phyloP scores from a whole-genome alignment of 1,140 invertebrate species.

The Hyphantria cunea region DNA sequence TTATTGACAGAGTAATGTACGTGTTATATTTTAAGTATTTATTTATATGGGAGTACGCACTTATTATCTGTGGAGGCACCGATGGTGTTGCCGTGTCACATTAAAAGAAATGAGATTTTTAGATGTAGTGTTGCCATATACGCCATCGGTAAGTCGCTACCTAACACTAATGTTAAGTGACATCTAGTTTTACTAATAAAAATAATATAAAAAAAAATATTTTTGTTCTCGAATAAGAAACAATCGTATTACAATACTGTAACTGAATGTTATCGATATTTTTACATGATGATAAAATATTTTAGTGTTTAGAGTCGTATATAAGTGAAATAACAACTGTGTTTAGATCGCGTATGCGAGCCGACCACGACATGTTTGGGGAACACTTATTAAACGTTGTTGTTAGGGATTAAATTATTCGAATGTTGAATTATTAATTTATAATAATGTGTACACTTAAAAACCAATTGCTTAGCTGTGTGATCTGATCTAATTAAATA shows the following conservation, averaged over 20 bases:
- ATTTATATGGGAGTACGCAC: constrained; percentile 62
- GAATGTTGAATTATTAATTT: constrained; percentile 76
- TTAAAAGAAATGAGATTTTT: constrained; percentile 39
- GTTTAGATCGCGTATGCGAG: constrained; percentile 48
- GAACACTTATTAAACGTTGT: constrained; percentile 75
- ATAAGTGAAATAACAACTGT: constrained; percentile 64
- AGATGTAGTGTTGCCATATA: constrained; percentile 57
- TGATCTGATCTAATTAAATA: constrained; percentile 79
- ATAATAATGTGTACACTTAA: constrained; percentile 71
- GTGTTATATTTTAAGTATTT: constrained; percentile 74
- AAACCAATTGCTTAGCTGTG: constrained; percentile 71
- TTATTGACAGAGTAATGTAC: constrained; percentile 67
- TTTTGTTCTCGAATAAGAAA: constrained; percentile 72
- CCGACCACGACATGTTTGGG: constrained; percentile 61
- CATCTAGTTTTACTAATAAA: constrained; percentile 76
- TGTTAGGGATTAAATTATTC: constrained; percentile 78
- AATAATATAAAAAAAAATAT: constrained; percentile 64
- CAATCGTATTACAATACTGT: constrained; percentile 67
- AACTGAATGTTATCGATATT: constrained; percentile 77
- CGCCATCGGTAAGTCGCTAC: constrained; percentile 55
- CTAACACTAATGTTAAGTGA: constrained; percentile 70
- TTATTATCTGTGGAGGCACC: constrained; percentile 42
- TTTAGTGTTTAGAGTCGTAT: constrained; percentile 58
- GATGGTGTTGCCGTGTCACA: constrained; percentile 44
- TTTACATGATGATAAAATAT: constrained; percentile 66